Base-by-base conservation (phyloP, 2,113 vertebrate genomes). In the Scomber japonicus region DNA sequence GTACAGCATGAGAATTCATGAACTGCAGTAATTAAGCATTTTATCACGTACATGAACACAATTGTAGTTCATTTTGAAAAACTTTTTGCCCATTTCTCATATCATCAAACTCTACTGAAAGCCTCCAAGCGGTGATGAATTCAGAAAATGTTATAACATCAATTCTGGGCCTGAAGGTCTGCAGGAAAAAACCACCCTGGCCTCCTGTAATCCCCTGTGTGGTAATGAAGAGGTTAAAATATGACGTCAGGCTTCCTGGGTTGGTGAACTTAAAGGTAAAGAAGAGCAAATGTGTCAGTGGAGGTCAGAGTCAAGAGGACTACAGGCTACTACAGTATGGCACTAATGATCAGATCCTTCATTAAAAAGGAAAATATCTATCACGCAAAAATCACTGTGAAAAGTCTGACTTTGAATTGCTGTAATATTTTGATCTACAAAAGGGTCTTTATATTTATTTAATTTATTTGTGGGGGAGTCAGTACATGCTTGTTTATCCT, bases 191-290 rank as follows among this genome's bases (percentile, higher is more conserved):
- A 61, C 57, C 17, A 14, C 12, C 12, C 16, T 24, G 50, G 51
- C 48, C 21, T 62, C 16, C 44, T 27, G 16, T 12, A 46, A 57
- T 68, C 50, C 51, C 55, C 13, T 59, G 15, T 54, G 63, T 73
- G 71, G 75, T 44, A 59, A 57, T 64, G 67, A 84, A 35, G 40
- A 71, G 69, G 86, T 87, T 86, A 86, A 85, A 61, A 70, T 19
- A 31, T 71, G 63, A 89, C 82, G 40, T 81, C 66, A 91, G 54
- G 48, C 44, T 81, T 31, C 40, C 56, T 30, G 65, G 64, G 56
- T 65, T 54, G 24, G 15, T 83, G 74, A 75, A 74, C 16, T 79
- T 68, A 81, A 85, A 91, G 63, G 73, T 85, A 79, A 73, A 79
- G 54, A 65, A 67, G 62, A 49, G 27, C 72, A 81, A 56, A 85